phyloP scores from a whole-genome alignment of 2,888 invertebrate genomes.

The Alloscopus bannaensis region DNA sequence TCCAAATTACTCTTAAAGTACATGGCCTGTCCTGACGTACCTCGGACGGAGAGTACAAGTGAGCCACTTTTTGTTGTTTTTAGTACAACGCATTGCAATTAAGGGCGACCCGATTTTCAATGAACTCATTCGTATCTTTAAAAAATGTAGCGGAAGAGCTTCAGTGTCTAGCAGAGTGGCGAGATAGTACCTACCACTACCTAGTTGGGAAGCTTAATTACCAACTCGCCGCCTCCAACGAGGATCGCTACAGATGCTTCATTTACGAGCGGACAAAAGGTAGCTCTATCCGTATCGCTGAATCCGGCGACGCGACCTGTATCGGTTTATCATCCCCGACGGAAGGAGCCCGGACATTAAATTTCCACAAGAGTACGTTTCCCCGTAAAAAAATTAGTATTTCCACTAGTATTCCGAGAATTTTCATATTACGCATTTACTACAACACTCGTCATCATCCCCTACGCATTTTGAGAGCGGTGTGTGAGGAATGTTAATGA shows the following conservation, averaged over 20 bases:
- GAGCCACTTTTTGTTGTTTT: too few relatives aligned
- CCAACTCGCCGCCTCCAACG: constrained; percentile 85
- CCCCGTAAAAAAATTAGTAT: too few relatives aligned
- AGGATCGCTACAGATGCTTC: constrained; percentile 95
- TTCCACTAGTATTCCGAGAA: too few relatives aligned
- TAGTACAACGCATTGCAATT: too few relatives aligned
- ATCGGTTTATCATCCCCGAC: constrained; percentile 90
- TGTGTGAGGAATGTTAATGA: constrained; percentile 1
- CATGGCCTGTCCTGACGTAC: constrained; percentile 88
- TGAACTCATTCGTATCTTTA: constrained; percentile 1
- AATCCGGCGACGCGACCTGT: constrained; percentile 94
- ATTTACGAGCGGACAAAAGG: constrained; percentile 82
- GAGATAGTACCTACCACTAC: constrained; percentile 93
- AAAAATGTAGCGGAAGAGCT: constrained; percentile 88
- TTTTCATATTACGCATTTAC: too few relatives aligned
- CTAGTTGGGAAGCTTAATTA: constrained; percentile 92
- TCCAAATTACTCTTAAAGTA: constrained; percentile 86
- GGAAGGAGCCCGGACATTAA: constrained; percentile 90
- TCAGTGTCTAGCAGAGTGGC: constrained; percentile 94
- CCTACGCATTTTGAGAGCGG: too few relatives aligned
- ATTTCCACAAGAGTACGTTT: constrained; percentile 85
- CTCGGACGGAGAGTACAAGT: constrained; percentile 87
- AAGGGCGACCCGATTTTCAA: too few relatives aligned
- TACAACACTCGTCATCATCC: too few relatives aligned
- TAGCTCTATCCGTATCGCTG: constrained; percentile 81